These are phyloP conservation scores for Hydrotaea cyrtoneurina DNA, from an alignment of 2,888 invertebrate species.

Conservation along the genomic window DNA sequence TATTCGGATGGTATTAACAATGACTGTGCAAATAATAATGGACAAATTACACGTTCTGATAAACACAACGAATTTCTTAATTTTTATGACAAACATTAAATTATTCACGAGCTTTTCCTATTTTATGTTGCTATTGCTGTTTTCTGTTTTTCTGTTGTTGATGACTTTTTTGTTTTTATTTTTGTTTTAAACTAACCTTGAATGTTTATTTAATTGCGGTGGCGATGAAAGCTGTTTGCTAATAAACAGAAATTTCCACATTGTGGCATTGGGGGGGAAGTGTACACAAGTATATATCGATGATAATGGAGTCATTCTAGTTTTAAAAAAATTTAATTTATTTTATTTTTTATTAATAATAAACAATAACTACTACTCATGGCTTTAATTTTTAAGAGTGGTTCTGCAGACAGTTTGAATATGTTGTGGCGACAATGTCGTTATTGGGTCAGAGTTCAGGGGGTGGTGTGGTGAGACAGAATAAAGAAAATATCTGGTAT, in stretches of 20 bases:
- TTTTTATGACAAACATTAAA: slow-evolving; percentile 56
- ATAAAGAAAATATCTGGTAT: too few relatives aligned
- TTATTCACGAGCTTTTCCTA: slow-evolving; percentile 40
- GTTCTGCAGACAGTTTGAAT: neutral
- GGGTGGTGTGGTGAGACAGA: too few relatives aligned
- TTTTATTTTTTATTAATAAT: neutral
- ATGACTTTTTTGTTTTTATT: neutral
- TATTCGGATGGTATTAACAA: neutral
- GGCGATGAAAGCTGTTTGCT: neutral
- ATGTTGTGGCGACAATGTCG: neutral
- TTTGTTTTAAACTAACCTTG: slow-evolving; percentile 19
- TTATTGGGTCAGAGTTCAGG: too few relatives aligned
- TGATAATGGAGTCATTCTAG: slow-evolving; percentile 16
- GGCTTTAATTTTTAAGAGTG: neutral
- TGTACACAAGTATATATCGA: slow-evolving; percentile 14
- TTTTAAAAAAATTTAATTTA: neutral
- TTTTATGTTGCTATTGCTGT: neutral
- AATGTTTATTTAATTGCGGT: slow-evolving; percentile 48
- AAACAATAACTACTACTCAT: neutral
- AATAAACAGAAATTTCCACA: neutral
- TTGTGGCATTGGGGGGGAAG: neutral
- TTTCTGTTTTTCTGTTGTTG: too few relatives aligned
- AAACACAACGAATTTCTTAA: slow-evolving; percentile 48
- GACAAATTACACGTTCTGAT: slow-evolving; percentile 45
- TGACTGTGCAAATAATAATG: slow-evolving; percentile 25